Conservation (phyloP, 2,888 invertebrate genomes). For the Cylindroiulus punctatus region DNA sequence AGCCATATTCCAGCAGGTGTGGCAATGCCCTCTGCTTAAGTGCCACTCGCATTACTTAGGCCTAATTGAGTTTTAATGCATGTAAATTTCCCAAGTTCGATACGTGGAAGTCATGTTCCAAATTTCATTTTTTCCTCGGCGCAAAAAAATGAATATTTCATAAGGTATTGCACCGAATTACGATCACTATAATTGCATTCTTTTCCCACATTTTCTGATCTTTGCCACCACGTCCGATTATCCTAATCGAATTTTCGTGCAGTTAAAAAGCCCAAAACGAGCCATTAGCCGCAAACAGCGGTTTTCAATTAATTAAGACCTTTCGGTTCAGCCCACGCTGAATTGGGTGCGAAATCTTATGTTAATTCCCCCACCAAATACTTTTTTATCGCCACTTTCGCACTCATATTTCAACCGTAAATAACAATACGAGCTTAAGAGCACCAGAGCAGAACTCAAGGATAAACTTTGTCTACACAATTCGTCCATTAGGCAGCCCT, state of each 20-base stretch:
- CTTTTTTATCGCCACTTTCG: background rate
- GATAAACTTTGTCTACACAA: background rate
- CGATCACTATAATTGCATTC: background rate
- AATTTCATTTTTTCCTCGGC: background rate
- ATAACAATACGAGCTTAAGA: background rate
- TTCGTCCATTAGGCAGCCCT: background rate
- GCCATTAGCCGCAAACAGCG: background rate
- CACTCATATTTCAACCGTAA: background rate
- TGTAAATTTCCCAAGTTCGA: background rate
- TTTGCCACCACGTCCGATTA: background rate
- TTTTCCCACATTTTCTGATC: background rate
- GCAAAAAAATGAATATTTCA: background rate
- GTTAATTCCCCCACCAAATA: background rate
- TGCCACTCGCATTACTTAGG: background rate
- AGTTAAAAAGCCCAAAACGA: background rate
- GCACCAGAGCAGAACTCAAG: background rate
- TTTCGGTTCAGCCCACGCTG: background rate
- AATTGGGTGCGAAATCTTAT: too few species aligned
- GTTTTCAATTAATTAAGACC: constrained; percentile 9
- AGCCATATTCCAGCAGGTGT: background rate
- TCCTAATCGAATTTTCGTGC: background rate
- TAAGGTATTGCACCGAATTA: background rate
- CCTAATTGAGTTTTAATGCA: background rate
- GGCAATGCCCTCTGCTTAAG: background rate
- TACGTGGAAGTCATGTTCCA: background rate